These are phyloP conservation scores for Elephas maximus DNA, from an alignment of 2,113 vertebrate species.

Conservation along the genomic window DNA sequence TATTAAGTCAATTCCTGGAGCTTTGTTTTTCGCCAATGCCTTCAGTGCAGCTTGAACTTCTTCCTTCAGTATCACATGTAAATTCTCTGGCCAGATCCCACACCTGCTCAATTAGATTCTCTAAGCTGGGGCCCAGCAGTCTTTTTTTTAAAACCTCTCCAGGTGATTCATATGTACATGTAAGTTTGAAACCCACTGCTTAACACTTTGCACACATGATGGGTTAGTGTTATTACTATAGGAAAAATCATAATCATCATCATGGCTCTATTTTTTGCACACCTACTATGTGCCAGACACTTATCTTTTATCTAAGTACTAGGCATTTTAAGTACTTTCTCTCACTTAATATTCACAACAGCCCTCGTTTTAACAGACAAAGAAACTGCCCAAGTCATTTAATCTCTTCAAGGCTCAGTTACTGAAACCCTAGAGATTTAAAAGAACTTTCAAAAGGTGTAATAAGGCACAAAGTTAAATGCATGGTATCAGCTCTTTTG, in stretches of 20 bases:
- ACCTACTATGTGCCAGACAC: neutral
- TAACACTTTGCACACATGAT: neutral
- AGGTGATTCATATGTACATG: neutral
- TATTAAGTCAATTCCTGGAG: no score
- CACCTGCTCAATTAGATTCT: neutral
- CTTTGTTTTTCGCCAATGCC: no score
- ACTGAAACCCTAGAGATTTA: neutral
- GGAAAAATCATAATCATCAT: neutral
- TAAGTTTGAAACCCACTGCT: neutral
- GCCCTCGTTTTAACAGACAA: neutral
- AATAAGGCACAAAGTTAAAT: neutral
- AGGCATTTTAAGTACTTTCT: neutral
- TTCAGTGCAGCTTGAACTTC: no score
- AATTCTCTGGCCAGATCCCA: neutral
- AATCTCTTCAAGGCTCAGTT: neutral
- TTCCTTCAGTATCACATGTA: neutral
- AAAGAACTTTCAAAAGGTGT: neutral
- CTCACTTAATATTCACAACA: neutral
- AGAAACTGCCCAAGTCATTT: neutral
- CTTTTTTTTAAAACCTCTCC: neutral
- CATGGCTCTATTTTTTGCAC: neutral
- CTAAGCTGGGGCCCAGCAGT: neutral
- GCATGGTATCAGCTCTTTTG: neutral
- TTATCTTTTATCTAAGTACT: slow-evolving; percentile 18
- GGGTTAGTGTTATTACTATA: neutral